Percentiles rank a stretch among this genome's conserved stretches.
Evolutionary conservation across 2,113 vertebrate genomes (phyloP).

Genomic region (Odobenus rosmarus): DNA sequence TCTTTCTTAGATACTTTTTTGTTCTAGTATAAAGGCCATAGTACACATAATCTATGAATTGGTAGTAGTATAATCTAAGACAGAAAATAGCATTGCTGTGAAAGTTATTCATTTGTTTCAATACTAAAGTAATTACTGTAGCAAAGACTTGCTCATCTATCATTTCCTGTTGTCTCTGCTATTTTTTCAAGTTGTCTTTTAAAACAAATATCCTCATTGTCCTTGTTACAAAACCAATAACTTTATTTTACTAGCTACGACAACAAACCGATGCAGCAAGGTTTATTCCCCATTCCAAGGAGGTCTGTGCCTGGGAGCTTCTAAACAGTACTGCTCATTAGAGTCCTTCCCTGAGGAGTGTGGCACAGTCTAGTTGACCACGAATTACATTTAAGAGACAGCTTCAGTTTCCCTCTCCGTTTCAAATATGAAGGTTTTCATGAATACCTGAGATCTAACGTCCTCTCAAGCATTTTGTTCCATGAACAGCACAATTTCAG

Average conservation of each 20-base stretch:
- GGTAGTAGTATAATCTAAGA: neutral
- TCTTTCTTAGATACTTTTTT: neutral
- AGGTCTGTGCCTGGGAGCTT: neutral
- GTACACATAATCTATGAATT: neutral
- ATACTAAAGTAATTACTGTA: conserved; percentile 78
- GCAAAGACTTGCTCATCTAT: conserved; percentile 72
- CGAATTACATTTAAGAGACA: neutral
- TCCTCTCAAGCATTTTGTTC: neutral
- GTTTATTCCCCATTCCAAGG: neutral
- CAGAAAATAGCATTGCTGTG: conserved; percentile 60
- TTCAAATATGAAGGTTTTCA: neutral
- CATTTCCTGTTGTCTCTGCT: conserved; percentile 75
- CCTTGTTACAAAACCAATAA: conserved; percentile 73
- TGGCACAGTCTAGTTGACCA: neutral
- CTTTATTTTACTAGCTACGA: conserved; percentile 65
- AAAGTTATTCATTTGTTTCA: conserved; percentile 77
- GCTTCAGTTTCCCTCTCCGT: neutral
- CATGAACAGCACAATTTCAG: conserved; percentile 64
- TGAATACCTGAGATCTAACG: neutral
- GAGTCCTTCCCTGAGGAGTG: neutral
- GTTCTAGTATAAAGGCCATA: neutral
- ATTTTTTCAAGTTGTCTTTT: conserved; percentile 72
- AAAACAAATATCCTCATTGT: conserved; percentile 77
- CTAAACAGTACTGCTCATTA: neutral
- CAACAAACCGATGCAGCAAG: neutral